Evolutionary conservation across 2,113 vertebrate genomes (phyloP).

Genomic region (Cyanistes caeruleus): DNA sequence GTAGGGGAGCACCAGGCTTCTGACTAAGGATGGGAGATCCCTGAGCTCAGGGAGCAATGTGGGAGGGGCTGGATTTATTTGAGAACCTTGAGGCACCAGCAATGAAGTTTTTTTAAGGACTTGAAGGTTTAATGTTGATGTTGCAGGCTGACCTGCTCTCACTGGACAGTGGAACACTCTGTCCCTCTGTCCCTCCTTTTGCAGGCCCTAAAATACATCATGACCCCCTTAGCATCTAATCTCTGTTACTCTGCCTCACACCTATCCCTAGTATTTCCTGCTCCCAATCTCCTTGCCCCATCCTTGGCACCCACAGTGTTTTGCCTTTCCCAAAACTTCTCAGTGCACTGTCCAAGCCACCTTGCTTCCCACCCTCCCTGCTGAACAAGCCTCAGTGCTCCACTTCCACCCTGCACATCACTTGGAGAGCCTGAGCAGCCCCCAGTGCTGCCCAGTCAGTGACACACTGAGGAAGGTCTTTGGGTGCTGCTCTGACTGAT

Average conservation of each 20-base stretch:
- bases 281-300: not conserved
- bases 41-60: not conserved
- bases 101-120: not conserved
- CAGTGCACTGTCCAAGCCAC: not conserved
- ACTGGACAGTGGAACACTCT: not conserved
- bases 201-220: not conserved
- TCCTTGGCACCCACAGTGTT: not conserved
- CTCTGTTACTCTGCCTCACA: not conserved
- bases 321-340: not conserved
- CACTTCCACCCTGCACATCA: not conserved
- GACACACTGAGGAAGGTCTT: not conserved
- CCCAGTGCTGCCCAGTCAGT: not conserved
- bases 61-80: not conserved
- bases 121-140: not conserved
- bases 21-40: not conserved
- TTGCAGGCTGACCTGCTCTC: not conserved
- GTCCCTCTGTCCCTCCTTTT: not conserved
- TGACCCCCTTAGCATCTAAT: not conserved
- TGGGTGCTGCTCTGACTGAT: not conserved
- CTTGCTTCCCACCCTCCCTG: not conserved
- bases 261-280: not conserved
- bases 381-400: not conserved
- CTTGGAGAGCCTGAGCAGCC: not conserved
- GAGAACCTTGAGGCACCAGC: accelerated
- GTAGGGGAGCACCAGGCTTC: slow-evolving; percentile 61